Percentiles rank a stretch among this genome's conserved stretches.
These are phyloP conservation scores for Bradypodion pumilum DNA, from an alignment of 2,797 vertebrate species.

Conservation along the genomic window DNA sequence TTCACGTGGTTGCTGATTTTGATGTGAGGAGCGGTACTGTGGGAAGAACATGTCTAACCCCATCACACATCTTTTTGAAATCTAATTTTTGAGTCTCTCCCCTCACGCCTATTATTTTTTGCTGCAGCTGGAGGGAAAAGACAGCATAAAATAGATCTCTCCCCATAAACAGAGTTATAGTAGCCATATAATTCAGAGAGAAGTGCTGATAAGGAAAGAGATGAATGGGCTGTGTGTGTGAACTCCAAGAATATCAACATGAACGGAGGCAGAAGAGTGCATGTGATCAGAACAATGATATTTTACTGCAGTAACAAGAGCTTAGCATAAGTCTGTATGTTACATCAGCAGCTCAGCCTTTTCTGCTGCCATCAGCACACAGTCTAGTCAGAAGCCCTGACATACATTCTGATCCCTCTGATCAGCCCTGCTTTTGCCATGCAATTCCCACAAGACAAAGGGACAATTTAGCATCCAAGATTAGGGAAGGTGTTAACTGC, in stretches of 20 bases:
- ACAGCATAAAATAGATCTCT: neutral
- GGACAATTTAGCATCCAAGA: conserved; percentile 1
- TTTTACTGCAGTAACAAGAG: conserved; percentile 30
- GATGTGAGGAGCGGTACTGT: neutral
- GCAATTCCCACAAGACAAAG: conserved; percentile 8
- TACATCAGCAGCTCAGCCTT: conserved; percentile 16
- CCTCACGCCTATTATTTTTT: neutral
- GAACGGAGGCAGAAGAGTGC: conserved; percentile 46
- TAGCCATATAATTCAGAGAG: neutral
- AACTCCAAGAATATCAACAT: conserved; percentile 25
- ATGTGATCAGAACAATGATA: conserved; percentile 41
- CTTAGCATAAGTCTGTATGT: conserved; percentile 7
- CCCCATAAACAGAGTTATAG: neutral
- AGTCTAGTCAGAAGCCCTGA: neutral
- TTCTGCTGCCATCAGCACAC: conserved; percentile 31
- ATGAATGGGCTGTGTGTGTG: conserved; percentile 34
- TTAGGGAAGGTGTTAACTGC: neutral
- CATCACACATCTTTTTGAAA: neutral
- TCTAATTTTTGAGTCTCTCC: neutral
- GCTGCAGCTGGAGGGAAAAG: too few relatives aligned
- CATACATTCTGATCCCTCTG: conserved; percentile 11
- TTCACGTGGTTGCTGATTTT: too few relatives aligned
- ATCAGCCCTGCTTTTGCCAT: neutral
- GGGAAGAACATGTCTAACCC: neutral
- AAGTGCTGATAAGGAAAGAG: neutral